Base-by-base conservation (phyloP, 2,888 invertebrate species). In the Nasonia oneida region DNA sequence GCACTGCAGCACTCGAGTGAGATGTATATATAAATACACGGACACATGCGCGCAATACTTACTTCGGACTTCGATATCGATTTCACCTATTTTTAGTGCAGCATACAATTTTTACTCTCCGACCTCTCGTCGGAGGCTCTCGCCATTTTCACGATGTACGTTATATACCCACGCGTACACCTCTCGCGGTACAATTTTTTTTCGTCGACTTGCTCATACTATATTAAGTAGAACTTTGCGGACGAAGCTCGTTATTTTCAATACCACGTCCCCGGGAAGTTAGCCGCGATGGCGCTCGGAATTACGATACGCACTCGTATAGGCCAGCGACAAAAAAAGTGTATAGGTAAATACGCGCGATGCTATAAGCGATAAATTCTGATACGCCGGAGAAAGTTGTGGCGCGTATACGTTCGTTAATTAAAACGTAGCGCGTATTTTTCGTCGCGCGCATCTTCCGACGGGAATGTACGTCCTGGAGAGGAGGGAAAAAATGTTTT, bases 1-100 rank as follows among this genome's bases (percentile, higher is more conserved):
- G 3, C 2, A 15, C 57, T 61, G 57, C 53, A 50, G 50, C 15
- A 18, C 53, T 18, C 15, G 18, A 53, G 18, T 2, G 15, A 47
- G 1, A 47, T 47, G 12, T 47, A 47, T 42, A 50, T 6, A 50
- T 50, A 14, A 0, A 50, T 53, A 18, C 1, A 18, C 10, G 6
- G 2, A 53, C 8, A 61, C 23, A 61, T 8, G 3, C 23, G 39
- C 37, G 37, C 37, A 37, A 37, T 37, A 4, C 42, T n/a, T 39
- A 42, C 71, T 42, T 71, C 71, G 12, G 71, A 42, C 71, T 37
- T 73, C 37, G 71, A 73, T 73, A 73, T 73, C 71, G 71, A 73
- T 73, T 73, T 42, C n/a, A 42, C n/a, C 39, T 23, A n/a, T 47
- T 73, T 73, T 42, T 67, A 67, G 67, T 14, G 67, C 33, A 29